Conservation (phyloP, 2,113 vertebrate species). For the Porphyrio hochstetteri region DNA sequence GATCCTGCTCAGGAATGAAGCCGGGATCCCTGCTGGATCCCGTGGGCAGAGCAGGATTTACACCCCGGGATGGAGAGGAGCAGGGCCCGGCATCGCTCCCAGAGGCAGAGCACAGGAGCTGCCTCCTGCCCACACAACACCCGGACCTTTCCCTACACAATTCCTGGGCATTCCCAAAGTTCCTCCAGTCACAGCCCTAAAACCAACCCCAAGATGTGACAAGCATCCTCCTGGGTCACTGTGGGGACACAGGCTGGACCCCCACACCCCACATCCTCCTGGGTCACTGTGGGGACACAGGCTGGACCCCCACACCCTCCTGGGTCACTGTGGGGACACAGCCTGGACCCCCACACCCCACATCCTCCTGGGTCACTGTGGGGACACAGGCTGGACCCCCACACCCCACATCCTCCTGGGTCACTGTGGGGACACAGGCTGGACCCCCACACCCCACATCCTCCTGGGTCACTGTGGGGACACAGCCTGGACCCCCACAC, state of each 20-base stretch:
- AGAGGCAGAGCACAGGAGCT: rapidly evolving
- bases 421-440: not conserved
- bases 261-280: no score
- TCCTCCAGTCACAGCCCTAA: not conserved
- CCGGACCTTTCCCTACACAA: not conserved
- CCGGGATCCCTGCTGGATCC: not conserved
- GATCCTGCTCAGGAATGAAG: no score
- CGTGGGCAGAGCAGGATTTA: not conserved
- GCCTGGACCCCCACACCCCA: not conserved
- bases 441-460: no score
- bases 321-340: no score
- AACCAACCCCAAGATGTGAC: not conserved
- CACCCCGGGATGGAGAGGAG: rapidly evolving
- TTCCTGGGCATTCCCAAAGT: not conserved
- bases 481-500: no score
- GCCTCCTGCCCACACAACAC: rapidly evolving
- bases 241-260: not conserved
- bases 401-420: no score
- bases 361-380: not conserved
- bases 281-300: no score
- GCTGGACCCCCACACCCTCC: not conserved
- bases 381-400: no score
- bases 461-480: no score
- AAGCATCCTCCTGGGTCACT: rapidly evolving
- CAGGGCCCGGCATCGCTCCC: not conserved